These are phyloP conservation scores for Drosophila ogumai DNA, from an alignment of 1,140 invertebrate genomes.

Conservation along the genomic window DNA sequence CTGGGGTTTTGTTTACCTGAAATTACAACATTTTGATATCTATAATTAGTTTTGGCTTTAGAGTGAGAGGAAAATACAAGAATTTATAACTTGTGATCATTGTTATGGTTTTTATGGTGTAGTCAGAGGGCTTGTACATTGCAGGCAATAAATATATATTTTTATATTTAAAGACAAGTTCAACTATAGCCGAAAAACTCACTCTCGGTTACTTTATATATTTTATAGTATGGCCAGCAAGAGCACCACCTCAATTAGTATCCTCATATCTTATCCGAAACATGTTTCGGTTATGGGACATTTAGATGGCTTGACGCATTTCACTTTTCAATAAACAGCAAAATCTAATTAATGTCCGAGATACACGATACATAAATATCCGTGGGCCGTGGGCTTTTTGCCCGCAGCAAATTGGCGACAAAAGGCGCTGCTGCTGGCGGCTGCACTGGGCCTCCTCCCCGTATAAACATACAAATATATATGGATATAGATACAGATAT, in stretches of 20 bases:
- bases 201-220: neutral
- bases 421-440: constrained; percentile 42
- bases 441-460: constrained; percentile 38
- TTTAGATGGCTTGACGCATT: constrained; percentile 47
- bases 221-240: neutral
- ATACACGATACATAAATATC: constrained; percentile 36
- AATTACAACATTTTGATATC: neutral
- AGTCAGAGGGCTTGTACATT: neutral
- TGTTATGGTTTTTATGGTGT: neutral
- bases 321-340: constrained; percentile 53
- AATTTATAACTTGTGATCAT: constrained; percentile 1
- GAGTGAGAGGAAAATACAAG: neutral
- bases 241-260: constrained; percentile 32
- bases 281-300: constrained; percentile 40
- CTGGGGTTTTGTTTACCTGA: constrained; percentile 1
- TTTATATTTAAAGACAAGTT: neutral
- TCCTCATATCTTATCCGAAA: constrained; percentile 45
- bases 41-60: neutral
- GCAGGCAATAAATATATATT: neutral
- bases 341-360: constrained; percentile 67
- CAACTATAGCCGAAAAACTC: neutral
- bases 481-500: constrained; percentile 13
- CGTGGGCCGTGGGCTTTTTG: constrained; percentile 30
- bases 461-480: constrained; percentile 1
- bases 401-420: constrained; percentile 59